Base-by-base conservation (phyloP, 2,888 invertebrate species). In the Cabera pusaria region DNA sequence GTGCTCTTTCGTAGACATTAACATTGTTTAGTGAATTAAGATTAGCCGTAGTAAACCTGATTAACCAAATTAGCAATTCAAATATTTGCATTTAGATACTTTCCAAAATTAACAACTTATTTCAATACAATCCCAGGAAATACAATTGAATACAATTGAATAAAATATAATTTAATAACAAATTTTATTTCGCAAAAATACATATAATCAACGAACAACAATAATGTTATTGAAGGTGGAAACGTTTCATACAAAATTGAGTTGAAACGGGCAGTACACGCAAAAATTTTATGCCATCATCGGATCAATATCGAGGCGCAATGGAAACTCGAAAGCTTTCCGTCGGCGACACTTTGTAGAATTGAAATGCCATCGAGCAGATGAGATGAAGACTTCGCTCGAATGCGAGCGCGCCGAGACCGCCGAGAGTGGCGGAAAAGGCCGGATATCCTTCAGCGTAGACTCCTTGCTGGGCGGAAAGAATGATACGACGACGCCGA, bases 361-460 rank as follows among this genome's bases (percentile, higher is more conserved):
- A 34, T 41, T 39, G 77, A 71, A 63, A 86, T 86, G 85, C 64
- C 56, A 73, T 72, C 67, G 73, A 72, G 72, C 61, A 85, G 78
- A 82, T 86, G 87, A 87, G 70, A 88, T 88, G 88, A 88, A 87
- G 86, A 87, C 88, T 54, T 72, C 87, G 81, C 80, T 88, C 65
- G 87, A 87, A 73, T 84, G 84, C 74, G 87, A 88, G 72, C 82
- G 86, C 63, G 73, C 82, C 54, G 88, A 88, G 49, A 72, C 84
- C 80, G 84, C 85, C 56, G 86, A 86, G 28, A 79, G 70, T 62
- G 81, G 90, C 61, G 80, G 90, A 49, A 92, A 91, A 67, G 90
- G 92, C 55, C 92, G 93, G 58, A 93, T 94, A 65, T 93, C 93
- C 44, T 94, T 94, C 74, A 94, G 93, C 79, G 93, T 94, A 26